These are phyloP conservation scores for Scleropages formosus DNA, from an alignment of 2,797 vertebrate genomes.

Conservation along the genomic window DNA sequence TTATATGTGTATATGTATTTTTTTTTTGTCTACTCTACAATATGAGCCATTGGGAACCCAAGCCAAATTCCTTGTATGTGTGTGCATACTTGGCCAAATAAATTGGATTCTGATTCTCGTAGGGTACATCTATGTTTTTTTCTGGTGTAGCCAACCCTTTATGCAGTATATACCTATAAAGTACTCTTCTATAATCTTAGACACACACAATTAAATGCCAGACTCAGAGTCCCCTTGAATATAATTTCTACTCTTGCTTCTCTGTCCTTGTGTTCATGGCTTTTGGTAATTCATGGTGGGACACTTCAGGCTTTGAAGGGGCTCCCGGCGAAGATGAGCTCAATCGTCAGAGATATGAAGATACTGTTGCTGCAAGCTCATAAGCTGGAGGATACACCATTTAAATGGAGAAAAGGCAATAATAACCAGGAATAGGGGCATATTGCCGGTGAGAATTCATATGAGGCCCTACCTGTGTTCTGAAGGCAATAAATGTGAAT, in stretches of 20 bases:
- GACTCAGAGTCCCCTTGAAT: no score
- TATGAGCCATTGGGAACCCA: no score
- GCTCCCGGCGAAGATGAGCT: neutral
- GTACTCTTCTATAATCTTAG: no score
- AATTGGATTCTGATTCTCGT: no score
- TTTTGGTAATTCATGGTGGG: constrained; percentile 19
- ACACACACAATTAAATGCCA: no score
- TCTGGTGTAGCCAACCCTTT: no score
- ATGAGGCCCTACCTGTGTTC: neutral
- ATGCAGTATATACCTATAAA: no score
- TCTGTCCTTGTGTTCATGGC: neutral
- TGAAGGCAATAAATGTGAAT: neutral
- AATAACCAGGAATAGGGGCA: neutral
- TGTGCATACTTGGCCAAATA: no score
- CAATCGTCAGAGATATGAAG: neutral
- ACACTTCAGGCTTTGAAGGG: neutral
- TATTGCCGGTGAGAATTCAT: neutral
- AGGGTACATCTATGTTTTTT: no score
- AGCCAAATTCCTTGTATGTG: no score
- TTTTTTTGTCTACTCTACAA: no score
- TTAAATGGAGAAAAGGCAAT: neutral
- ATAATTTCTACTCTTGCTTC: neutral
- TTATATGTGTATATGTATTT: no score
- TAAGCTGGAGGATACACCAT: neutral
- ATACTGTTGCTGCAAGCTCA: neutral